Base-by-base conservation (phyloP, 2,113 vertebrate species). In the Sebastes fasciatus region DNA sequence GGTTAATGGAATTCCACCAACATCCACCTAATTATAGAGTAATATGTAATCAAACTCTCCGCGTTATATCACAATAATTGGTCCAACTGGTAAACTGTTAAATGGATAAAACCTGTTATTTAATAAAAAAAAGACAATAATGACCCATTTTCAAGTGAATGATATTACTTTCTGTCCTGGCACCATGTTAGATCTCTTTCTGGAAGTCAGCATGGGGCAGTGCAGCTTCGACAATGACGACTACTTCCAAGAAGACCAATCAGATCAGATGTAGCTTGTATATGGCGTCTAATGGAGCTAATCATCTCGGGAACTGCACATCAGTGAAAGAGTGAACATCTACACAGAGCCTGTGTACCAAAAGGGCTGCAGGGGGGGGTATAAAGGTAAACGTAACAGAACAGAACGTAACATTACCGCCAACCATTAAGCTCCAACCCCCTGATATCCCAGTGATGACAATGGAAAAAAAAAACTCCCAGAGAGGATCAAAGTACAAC, bases 351-450 rank as follows among this genome's bases (percentile, higher is more conserved):
- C 64, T 61, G 34, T 64, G 74, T 34, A 75, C 64, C 48, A 62
- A 64, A 74, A 55, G 4, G 64, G 45, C 46, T 70, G 42, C 57
- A 7, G 45, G 0, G 5, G 61, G 51, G 48, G 70, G 51, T 62
- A 9, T 19, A 77, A 76, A 57, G 16, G 46, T 19, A 55, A 68
- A 74, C 13, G 62, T 54, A 85, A 79, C 51, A 23, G 14, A 64
- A 69, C 74, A 66, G 13, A 70, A 88, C 77, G 64, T 72, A 51
- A 84, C 42, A 78, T 73, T 40, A 70, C 66, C 45, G 23, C 51
- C n/a, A 62, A 7, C 45, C 45, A 45, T 8, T 43, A 46, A 67
- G 52, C 45, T 21, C 42, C 17, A 60, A 34, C 21, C 23, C 9
- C 13, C 19, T 40, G 12, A 48, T 46, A 40, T 55, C 26, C 21